Conservation (phyloP, 2,888 invertebrate species). For the Chymomyza caudatula region DNA sequence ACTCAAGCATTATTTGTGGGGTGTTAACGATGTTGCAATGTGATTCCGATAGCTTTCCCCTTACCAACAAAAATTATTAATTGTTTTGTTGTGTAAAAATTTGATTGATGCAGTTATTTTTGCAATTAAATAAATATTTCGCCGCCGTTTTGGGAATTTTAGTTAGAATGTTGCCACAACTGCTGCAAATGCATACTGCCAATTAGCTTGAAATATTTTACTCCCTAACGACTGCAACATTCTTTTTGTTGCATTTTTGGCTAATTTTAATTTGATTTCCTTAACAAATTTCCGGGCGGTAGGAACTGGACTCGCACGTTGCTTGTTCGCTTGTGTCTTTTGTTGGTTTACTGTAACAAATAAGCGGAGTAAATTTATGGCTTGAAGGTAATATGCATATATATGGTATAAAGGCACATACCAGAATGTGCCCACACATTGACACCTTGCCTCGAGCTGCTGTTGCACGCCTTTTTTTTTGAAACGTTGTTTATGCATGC, state of each 20-base stretch:
- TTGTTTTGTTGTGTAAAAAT: slow-evolving; percentile 30
- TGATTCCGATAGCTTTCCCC: slow-evolving; percentile 23
- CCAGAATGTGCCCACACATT: slow-evolving; percentile 67
- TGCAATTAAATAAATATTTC: slow-evolving; percentile 34
- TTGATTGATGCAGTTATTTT: slow-evolving; percentile 56
- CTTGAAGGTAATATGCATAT: slow-evolving; percentile 34
- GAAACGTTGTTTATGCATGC: slow-evolving; percentile 66
- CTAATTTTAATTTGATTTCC: slow-evolving; percentile 66
- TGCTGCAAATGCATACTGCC: slow-evolving; percentile 25
- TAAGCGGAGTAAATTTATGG: slow-evolving; percentile 60
- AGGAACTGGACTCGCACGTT: not conserved
- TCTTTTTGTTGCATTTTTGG: slow-evolving; percentile 30
- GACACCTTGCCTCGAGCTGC: slow-evolving; percentile 46
- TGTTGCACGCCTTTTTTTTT: too few species aligned
- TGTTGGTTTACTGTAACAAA: slow-evolving; percentile 26
- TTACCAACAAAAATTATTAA: slow-evolving; percentile 35
- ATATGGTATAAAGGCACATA: slow-evolving; percentile 27
- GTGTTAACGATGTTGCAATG: slow-evolving; percentile 40
- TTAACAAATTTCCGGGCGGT: slow-evolving; percentile 62
- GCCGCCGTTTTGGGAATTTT: slow-evolving; percentile 52
- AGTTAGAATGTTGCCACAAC: slow-evolving; percentile 47
- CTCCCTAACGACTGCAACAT: not conserved
- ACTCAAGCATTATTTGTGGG: slow-evolving; percentile 14
- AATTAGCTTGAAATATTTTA: slow-evolving; percentile 38
- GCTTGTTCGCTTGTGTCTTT: slow-evolving; percentile 15